These are phyloP conservation scores for Oxyteleia sp. DNA, from an alignment of 2,888 invertebrate genomes.

Conservation along the genomic window DNA sequence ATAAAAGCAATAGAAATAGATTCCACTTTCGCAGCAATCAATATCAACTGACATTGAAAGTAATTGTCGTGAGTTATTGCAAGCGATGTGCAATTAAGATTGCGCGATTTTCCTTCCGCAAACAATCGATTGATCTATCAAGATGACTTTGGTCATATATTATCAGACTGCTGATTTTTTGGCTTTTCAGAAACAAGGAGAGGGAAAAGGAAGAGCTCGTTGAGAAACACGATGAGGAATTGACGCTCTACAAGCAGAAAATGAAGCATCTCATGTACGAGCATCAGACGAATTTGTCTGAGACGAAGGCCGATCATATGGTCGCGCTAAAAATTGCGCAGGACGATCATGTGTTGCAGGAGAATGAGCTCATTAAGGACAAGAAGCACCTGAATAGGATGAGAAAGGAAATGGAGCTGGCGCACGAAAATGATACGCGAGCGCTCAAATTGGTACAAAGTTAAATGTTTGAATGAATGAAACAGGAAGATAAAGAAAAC, in stretches of 20 bases:
- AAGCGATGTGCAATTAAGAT: too few relatives aligned
- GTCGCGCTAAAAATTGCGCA: conserved; percentile 94
- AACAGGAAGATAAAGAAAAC: too few relatives aligned
- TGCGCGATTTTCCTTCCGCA: too few relatives aligned
- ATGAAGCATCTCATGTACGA: conserved; percentile 97
- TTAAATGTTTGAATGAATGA: too few relatives aligned
- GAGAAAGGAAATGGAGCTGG: conserved; percentile 91
- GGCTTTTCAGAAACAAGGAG: conserved; percentile 91
- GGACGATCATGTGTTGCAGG: conserved; percentile 93
- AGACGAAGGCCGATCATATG: conserved; percentile 94
- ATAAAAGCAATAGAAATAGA: too few relatives aligned
- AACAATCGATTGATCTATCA: too few relatives aligned
- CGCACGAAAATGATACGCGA: conserved; percentile 92
- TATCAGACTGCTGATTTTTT: too few relatives aligned
- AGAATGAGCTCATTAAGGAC: conserved; percentile 92
- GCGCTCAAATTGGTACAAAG: conserved; percentile 90
- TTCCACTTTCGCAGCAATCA: too few relatives aligned
- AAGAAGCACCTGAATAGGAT: conserved; percentile 91
- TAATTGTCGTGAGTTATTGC: too few relatives aligned
- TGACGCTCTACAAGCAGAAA: conserved; percentile 96
- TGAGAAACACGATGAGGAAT: conserved; percentile 95
- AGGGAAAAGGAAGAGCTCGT: conserved; percentile 95
- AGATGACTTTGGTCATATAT: too few relatives aligned
- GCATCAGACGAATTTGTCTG: conserved; percentile 94
- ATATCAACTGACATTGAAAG: too few relatives aligned